Evolutionary conservation across 2,888 invertebrate genomes (phyloP), one percentile per base, ranked within the genome.

Genomic region (Sthenelais limicola): DNA sequence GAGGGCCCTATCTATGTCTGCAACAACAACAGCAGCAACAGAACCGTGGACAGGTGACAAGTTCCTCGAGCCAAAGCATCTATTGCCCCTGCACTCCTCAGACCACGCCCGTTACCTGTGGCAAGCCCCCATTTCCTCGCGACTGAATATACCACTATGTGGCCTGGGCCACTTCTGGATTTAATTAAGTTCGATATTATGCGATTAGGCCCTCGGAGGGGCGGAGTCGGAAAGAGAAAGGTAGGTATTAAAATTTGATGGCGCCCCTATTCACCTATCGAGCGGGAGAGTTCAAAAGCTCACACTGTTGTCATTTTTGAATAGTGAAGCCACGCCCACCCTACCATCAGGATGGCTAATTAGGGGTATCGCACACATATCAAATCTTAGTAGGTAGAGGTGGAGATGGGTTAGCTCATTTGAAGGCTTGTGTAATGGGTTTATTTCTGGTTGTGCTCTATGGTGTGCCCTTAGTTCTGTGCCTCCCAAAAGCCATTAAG

Each of bases 181-280:
- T 62, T 62, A 62, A 62, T 62, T 62, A 62, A 62, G 62, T 62
- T 24, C 12, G 62, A 62, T 62, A 62, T 38, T 35, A 24, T 62
- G 62, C 62, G 62, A 62, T 62, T 62, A 62, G 38, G 62, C 38
- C 7, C 3, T 12, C 21, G 38, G 43, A 26, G 15, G 62, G 62
- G 62, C 62, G 62, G 9, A 43, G 38, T 5, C 1, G 62, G 62
- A 43, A 62, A 62, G 43, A 43, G 38, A 43, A 62, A 62, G 43
- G 35, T 35, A 26, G 38, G 62, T 38, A 28, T 12, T 62, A 38
- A 38, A 43, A 43, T 4, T 35, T 38, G 21, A 43, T 38, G 35
- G 62, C 21, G 62, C 62, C 62, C 62, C 38, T 38, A 62, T 62
- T 4, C 24, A 21, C n/a, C 12, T 28, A 38, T 26, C 43, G 35